phyloP scores from a whole-genome alignment of 1,140 invertebrate genomes.

The Microplitis demolitor region DNA sequence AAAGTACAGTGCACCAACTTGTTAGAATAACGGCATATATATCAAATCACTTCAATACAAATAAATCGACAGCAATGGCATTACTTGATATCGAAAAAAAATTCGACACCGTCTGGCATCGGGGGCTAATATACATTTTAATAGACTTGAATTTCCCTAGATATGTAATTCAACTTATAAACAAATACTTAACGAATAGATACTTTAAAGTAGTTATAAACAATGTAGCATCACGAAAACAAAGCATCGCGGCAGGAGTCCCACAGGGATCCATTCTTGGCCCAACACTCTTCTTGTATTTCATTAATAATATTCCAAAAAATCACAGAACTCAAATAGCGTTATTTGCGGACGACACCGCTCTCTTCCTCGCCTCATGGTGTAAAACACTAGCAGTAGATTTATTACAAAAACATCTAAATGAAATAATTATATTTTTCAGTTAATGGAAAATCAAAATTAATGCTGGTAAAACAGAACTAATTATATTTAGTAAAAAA shows the following conservation, averaged over 20 bases:
- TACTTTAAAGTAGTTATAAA: slow-evolving; percentile 29
- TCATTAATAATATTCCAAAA: slow-evolving; percentile 28
- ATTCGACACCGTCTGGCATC: slow-evolving; percentile 45
- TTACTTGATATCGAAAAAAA: slow-evolving; percentile 45
- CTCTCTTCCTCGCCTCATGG: slow-evolving; percentile 14
- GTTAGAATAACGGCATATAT: slow-evolving; percentile 39
- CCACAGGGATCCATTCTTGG: slow-evolving; percentile 37
- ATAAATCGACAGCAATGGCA: slow-evolving; percentile 32
- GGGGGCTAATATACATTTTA: slow-evolving; percentile 44
- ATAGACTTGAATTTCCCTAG: slow-evolving; percentile 20
- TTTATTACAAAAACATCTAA: too few relatives aligned
- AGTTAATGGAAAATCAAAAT: too few relatives aligned
- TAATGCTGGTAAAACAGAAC: too few relatives aligned
- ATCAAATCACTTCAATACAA: slow-evolving; percentile 26
- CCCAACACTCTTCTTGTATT: slow-evolving; percentile 20
- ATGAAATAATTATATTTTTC: too few relatives aligned
- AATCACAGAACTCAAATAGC: slow-evolving; percentile 13
- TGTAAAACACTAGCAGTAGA: not conserved
- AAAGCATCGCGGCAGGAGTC: slow-evolving; percentile 33
- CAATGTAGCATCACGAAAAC: slow-evolving; percentile 13
- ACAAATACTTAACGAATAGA: slow-evolving; percentile 32
- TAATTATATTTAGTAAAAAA: too few relatives aligned
- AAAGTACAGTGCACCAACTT: slow-evolving; percentile 42
- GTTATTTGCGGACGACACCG: slow-evolving; percentile 31
- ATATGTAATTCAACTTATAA: slow-evolving; percentile 30